Evolutionary conservation across 2,113 vertebrate genomes (phyloP).

Genomic region (Zosterops hypoxanthus): DNA sequence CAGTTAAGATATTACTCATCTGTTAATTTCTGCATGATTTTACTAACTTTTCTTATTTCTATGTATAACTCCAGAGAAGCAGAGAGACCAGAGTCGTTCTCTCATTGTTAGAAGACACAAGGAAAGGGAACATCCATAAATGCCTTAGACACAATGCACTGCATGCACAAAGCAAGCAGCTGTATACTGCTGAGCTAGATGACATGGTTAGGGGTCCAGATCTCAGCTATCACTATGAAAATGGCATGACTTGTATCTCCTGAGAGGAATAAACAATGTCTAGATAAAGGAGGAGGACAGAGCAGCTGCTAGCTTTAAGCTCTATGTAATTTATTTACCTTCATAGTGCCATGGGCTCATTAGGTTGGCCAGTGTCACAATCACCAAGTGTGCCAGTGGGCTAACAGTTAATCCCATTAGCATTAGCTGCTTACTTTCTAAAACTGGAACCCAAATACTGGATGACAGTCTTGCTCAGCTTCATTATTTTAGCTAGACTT

Average conservation of each 20-base stretch:
- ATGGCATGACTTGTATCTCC: neutral
- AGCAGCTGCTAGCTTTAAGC: constrained; percentile 17
- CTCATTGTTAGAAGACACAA: neutral
- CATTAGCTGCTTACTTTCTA: constrained; percentile 50
- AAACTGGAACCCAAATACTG: constrained; percentile 13
- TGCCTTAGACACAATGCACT: neutral
- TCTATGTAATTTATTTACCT: constrained; percentile 13
- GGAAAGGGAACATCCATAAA: neutral
- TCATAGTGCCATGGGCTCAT: neutral
- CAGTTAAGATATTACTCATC: neutral
- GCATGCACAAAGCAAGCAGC: neutral
- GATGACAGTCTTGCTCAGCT: constrained; percentile 1
- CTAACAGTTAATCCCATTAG: constrained; percentile 52
- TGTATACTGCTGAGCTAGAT: neutral
- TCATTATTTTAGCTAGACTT: neutral
- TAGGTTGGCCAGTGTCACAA: constrained; percentile 6
- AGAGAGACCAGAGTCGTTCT: neutral
- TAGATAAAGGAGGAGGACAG: neutral
- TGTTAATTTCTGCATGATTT: neutral
- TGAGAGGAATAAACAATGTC: neutral
- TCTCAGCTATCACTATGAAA: neutral
- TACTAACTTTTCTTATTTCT: neutral
- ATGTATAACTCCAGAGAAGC: neutral
- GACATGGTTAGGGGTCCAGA: neutral
- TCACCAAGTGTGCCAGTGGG: neutral